phyloP scores from a whole-genome alignment of 2,888 invertebrate genomes.

The Andrena camellia region DNA sequence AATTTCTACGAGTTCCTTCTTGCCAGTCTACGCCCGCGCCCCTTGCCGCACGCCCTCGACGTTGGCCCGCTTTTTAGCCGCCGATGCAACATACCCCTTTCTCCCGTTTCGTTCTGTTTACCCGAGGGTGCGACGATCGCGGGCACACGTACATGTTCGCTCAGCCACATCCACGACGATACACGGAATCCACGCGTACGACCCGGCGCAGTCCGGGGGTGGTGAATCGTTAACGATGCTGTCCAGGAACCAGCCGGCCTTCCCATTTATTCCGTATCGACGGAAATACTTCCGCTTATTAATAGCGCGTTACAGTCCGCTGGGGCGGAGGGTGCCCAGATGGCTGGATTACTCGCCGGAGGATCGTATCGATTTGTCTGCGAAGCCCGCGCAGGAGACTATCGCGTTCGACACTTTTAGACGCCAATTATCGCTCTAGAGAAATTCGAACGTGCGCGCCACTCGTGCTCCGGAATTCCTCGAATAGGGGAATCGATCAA shows the following conservation, averaged over 20 bases:
- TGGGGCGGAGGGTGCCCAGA: not conserved
- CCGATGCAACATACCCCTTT: not conserved
- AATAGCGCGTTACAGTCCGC: slow-evolving; percentile 27
- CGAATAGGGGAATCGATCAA: slow-evolving; percentile 47
- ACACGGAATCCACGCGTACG: not conserved
- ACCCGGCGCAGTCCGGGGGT: not conserved
- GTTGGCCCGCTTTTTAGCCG: not conserved
- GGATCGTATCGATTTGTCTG: slow-evolving; percentile 59
- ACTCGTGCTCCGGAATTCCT: slow-evolving; percentile 32
- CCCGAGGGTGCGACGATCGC: slow-evolving; percentile 6
- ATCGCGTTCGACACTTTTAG: slow-evolving; percentile 17
- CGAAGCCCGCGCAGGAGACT: not conserved
- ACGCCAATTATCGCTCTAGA: slow-evolving; percentile 20
- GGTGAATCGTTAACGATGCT: slow-evolving; percentile 35
- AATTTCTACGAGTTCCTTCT: slow-evolving; percentile 57
- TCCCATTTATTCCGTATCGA: slow-evolving; percentile 32
- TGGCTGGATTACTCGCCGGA: slow-evolving; percentile 18
- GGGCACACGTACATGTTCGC: not conserved
- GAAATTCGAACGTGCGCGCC: slow-evolving; percentile 8
- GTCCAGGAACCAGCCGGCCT: not conserved
- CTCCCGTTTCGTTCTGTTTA: slow-evolving; percentile 44
- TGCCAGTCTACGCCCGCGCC: not conserved
- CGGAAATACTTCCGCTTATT: slow-evolving; percentile 41
- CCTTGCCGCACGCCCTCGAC: not conserved
- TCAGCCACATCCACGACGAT: not conserved